Conservation (phyloP, 2,113 vertebrate species). For the Tachysurus vachellii region DNA sequence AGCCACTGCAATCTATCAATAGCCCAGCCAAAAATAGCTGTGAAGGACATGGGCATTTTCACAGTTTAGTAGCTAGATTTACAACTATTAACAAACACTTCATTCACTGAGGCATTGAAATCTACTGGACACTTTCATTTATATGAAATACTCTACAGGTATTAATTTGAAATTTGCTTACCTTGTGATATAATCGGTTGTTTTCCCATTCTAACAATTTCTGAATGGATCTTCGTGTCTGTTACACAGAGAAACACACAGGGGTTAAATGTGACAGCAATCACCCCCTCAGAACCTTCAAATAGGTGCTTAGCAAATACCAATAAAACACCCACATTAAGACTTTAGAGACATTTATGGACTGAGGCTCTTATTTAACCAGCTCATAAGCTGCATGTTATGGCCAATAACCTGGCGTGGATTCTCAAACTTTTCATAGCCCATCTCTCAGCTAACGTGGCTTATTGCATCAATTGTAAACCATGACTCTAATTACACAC, state of each 20-base stretch:
- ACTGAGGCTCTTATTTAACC: constrained; percentile 67
- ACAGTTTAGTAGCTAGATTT: constrained; percentile 60
- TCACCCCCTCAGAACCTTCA: constrained; percentile 42
- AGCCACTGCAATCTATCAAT: constrained; percentile 49
- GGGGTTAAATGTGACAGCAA: constrained; percentile 23
- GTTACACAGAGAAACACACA: constrained; percentile 56
- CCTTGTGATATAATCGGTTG: constrained; percentile 98
- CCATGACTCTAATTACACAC: constrained; percentile 58
- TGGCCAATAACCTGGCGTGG: constrained; percentile 61
- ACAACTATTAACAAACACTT: constrained; percentile 54
- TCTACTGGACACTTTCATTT: not conserved
- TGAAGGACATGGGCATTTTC: constrained; percentile 52
- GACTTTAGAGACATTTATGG: constrained; percentile 65
- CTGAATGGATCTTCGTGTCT: constrained; percentile 97
- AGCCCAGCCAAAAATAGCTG: constrained; percentile 59
- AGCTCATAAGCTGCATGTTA: constrained; percentile 71
- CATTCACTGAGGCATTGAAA: constrained; percentile 52
- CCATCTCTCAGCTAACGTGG: constrained; percentile 51
- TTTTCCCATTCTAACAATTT: constrained; percentile 99
- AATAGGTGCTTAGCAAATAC: constrained; percentile 60
- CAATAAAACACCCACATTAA: constrained; percentile 59
- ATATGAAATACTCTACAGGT: not conserved
- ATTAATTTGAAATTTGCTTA: constrained; percentile 61
- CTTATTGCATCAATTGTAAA: constrained; percentile 57
- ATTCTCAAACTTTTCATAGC: constrained; percentile 60